Evolutionary conservation across 2,797 vertebrate species (phyloP).

Genomic region (Myotis vivesi): DNA sequence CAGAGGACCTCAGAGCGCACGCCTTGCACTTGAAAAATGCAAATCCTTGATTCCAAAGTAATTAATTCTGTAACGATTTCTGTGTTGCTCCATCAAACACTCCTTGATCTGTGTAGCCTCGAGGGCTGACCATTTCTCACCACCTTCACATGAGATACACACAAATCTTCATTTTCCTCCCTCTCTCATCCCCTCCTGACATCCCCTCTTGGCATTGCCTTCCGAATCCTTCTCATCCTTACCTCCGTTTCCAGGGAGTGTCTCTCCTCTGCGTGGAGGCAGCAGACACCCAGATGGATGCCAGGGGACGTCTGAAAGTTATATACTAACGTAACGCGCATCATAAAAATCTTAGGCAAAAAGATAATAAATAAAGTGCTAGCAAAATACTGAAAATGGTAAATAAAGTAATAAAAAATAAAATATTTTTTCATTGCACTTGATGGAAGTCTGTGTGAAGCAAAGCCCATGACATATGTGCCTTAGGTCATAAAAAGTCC

Average conservation of each 20-base stretch:
- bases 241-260: neutral
- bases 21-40: neutral
- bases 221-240: neutral
- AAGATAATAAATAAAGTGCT: neutral
- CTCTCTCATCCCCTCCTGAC: neutral
- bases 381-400: neutral
- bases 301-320: neutral
- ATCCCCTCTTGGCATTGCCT: neutral
- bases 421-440: neutral
- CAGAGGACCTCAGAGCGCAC: neutral
- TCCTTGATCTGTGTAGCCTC: neutral
- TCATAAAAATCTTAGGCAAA: neutral
- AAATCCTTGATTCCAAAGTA: neutral
- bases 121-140: neutral
- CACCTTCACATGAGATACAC: neutral
- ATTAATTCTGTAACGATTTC: constrained; percentile 25
- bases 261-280: neutral
- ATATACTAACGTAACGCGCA: neutral
- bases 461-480: neutral
- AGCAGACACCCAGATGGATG: neutral
- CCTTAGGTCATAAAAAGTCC: neutral
- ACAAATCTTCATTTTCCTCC: constrained; percentile 37
- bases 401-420: neutral
- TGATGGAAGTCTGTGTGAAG: neutral
- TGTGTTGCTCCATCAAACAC: neutral